These are phyloP conservation scores for Pararge aegeria DNA, from an alignment of 1,140 invertebrate genomes.

Conservation along the genomic window DNA sequence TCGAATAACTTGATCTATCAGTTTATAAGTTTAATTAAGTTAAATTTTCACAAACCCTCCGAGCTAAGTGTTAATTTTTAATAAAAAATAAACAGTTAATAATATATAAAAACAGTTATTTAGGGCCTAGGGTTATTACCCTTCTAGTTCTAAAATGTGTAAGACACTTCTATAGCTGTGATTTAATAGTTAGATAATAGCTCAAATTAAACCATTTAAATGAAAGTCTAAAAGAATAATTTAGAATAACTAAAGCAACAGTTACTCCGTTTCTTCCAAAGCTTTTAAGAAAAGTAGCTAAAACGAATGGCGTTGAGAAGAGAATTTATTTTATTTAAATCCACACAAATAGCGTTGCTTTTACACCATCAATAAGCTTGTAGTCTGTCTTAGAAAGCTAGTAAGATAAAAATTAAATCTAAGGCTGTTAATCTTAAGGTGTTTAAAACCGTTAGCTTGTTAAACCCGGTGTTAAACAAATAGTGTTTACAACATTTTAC, in stretches of 20 bases:
- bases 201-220: no score
- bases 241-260: constrained; percentile 15
- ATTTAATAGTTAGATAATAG: no score
- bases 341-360: constrained; percentile 28
- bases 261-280: constrained; percentile 16
- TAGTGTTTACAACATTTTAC: no score
- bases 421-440: neutral
- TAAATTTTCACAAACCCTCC: no score
- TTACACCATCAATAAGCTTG: constrained; percentile 22
- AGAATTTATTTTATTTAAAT: constrained; percentile 33
- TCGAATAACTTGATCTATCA: no score
- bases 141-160: no score
- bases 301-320: constrained; percentile 23
- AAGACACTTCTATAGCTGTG: no score
- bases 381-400: constrained; percentile 3
- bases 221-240: neutral
- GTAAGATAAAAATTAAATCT: neutral
- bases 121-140: no score
- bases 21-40: no score
- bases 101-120: no score
- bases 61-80: no score
- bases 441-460: neutral
- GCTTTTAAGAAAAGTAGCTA: constrained; percentile 31
- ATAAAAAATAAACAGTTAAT: no score
- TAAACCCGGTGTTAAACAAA: neutral